These are phyloP conservation scores for Eledona agricola DNA, from an alignment of 2,888 invertebrate species.

Conservation along the genomic window DNA sequence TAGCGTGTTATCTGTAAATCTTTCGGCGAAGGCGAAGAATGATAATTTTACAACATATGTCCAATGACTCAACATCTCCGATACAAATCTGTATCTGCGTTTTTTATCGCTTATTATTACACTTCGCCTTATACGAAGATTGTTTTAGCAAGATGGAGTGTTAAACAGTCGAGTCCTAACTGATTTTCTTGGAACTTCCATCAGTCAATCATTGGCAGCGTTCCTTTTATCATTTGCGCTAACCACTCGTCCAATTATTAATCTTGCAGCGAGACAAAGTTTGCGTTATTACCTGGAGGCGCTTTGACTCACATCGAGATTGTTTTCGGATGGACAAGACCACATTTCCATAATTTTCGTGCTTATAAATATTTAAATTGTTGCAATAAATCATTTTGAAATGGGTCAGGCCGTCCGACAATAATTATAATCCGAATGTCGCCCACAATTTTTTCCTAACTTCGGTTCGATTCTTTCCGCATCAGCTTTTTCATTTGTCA, in stretches of 20 bases:
- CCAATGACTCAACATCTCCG: conserved; percentile 29
- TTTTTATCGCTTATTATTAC: conserved; percentile 25
- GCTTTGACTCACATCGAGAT: conserved; percentile 24
- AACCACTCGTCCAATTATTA: conserved; percentile 16
- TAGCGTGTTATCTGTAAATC: conserved; percentile 17
- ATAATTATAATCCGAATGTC: too few species aligned
- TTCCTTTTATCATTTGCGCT: conserved; percentile 13
- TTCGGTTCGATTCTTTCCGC: too few species aligned
- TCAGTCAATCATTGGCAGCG: conserved; percentile 5
- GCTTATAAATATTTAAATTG: conserved; percentile 33
- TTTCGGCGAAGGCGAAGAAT: conserved; percentile 19
- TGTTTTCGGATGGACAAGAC: conserved; percentile 27
- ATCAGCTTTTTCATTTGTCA: too few species aligned
- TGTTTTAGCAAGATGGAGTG: conserved; percentile 24
- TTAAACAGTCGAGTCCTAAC: conserved; percentile 6
- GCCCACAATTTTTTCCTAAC: too few species aligned
- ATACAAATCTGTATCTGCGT: conserved; percentile 22
- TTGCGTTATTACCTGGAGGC: conserved; percentile 10
- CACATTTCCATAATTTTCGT: conserved; percentile 24
- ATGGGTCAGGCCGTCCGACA: conserved; percentile 18
- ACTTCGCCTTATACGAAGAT: conserved; percentile 26
- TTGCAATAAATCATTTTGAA: conserved; percentile 20
- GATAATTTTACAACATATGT: conserved; percentile 34
- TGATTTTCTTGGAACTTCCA: conserved; percentile 8
- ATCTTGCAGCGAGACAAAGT: conserved; percentile 4